Conservation (phyloP, 2,888 invertebrate genomes). For the Tiliacea citrago region DNA sequence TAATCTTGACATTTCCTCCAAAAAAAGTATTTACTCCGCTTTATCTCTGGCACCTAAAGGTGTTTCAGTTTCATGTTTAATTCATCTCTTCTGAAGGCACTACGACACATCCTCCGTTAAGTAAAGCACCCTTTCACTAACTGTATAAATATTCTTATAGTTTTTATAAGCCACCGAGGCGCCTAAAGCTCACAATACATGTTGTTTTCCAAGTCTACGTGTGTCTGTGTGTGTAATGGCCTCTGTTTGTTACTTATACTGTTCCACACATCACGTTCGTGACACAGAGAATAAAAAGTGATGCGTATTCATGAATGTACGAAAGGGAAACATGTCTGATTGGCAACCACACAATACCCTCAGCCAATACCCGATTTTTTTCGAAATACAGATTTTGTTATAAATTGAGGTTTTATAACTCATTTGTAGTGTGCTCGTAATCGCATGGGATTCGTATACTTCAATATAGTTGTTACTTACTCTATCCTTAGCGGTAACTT, state of each 20-base stretch:
- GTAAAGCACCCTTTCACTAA: conserved; percentile 50
- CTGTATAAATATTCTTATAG: conserved; percentile 56
- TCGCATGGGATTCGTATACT: too few relatives aligned
- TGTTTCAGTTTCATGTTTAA: conserved; percentile 61
- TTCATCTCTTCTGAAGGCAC: conserved; percentile 55
- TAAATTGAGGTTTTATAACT: conserved; percentile 1
- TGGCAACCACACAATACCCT: conserved; percentile 40
- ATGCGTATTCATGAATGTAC: conserved; percentile 49
- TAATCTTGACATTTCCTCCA: conserved; percentile 60
- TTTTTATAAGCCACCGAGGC: conserved; percentile 52
- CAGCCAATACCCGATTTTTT: not conserved
- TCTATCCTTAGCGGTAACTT: not conserved
- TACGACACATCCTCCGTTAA: conserved; percentile 46
- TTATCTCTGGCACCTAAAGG: conserved; percentile 43
- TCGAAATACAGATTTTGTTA: conserved; percentile 9
- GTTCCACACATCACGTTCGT: conserved; percentile 37
- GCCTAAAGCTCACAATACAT: conserved; percentile 34
- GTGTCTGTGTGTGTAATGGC: conserved; percentile 14
- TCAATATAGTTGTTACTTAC: not conserved
- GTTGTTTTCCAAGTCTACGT: conserved; percentile 42
- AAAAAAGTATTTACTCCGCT: conserved; percentile 50
- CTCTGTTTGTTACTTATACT: conserved; percentile 3
- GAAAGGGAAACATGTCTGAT: conserved; percentile 47
- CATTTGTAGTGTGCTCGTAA: not conserved
- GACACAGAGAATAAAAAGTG: conserved; percentile 38